A percentile compares a stretch with the other conserved stretches of the same genome.
phyloP scores from a whole-genome alignment of 2,797 vertebrate species.

The Agapornis canus region DNA sequence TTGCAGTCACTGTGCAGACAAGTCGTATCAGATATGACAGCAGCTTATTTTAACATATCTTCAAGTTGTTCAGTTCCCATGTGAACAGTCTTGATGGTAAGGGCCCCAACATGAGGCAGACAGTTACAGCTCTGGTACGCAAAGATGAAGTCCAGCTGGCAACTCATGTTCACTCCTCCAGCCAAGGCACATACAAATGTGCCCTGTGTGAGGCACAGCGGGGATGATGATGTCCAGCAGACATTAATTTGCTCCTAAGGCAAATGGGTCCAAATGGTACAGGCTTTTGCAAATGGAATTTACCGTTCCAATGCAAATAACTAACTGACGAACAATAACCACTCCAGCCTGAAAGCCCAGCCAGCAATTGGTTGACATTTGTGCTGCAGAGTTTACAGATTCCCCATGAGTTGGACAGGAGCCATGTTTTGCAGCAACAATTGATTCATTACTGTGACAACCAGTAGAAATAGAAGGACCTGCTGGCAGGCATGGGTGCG shows the following conservation, averaged over 20 bases:
- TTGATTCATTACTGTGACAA: constrained; percentile 67
- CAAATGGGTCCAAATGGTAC: not conserved
- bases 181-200: not conserved
- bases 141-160: constrained; percentile 24
- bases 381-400: constrained; percentile 44
- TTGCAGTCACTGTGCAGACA: not conserved
- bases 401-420: constrained; percentile 15
- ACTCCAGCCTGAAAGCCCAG: not conserved
- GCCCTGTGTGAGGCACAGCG: not conserved
- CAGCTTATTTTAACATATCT: not conserved
- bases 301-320: constrained; percentile 46
- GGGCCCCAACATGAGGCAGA: not conserved
- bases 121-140: not conserved
- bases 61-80: not conserved
- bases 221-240: not conserved
- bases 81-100: not conserved
- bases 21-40: not conserved
- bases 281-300: constrained; percentile 23
- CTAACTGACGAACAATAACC: constrained; percentile 24
- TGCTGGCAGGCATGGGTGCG: constrained; percentile 26
- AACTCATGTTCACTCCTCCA: not conserved
- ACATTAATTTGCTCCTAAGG: constrained; percentile 42
- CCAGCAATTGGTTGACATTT: constrained; percentile 49
- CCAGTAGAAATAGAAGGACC: constrained; percentile 46
- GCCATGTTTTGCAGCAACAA: constrained; percentile 48